These are phyloP conservation scores for zebrafish (Danio rerio) DNA, from an alignment of 2,113 vertebrate species.

Conservation along the genomic window GRCz12tu NC_133183.1:60055001-60055500, in stretches of 20 bases:
- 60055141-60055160: background rate
- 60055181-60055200: slow-evolving; percentile 56
- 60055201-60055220: slow-evolving; percentile 64
- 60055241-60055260: slow-evolving; percentile 72
- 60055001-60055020: slow-evolving; percentile 14
- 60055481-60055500: slow-evolving; percentile 48
- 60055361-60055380: background rate
- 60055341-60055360: slow-evolving; percentile 41
- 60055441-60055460: slow-evolving; percentile 67
- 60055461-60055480: slow-evolving; percentile 55
- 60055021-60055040: slow-evolving; percentile 27
- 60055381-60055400: slow-evolving; percentile 28
- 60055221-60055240: slow-evolving; percentile 73
- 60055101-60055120: slow-evolving; percentile 48
- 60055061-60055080: slow-evolving; percentile 53
- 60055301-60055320: slow-evolving; percentile 63
- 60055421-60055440: slow-evolving; percentile 68
- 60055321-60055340: slow-evolving; percentile 39
- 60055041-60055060: slow-evolving; percentile 24
- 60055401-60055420: slow-evolving; percentile 66
- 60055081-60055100: slow-evolving; percentile 59
- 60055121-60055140: slow-evolving; percentile 41
- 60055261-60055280: slow-evolving; percentile 66
- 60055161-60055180: slow-evolving; percentile 34
- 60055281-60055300: slow-evolving; percentile 70